Percentiles rank a stretch among this genome's conserved stretches.
These are phyloP conservation scores for Sciurus carolinensis DNA, from an alignment of 2,797 vertebrate genomes.

Conservation along the genomic window DNA sequence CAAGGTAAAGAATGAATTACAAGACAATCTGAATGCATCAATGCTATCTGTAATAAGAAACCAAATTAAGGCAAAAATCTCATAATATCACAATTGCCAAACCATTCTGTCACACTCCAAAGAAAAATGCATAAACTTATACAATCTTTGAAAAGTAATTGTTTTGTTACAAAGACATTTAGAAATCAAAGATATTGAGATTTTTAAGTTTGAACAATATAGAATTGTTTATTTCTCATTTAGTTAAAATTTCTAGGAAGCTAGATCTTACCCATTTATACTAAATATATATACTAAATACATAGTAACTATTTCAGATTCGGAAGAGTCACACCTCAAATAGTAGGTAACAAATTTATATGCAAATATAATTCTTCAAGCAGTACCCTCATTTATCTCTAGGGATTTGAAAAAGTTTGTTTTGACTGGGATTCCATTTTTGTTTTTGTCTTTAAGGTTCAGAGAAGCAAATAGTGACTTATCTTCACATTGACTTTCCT, in stretches of 20 bases:
- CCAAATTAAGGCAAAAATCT: neutral
- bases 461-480: neutral
- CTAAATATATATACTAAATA: neutral
- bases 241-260: neutral
- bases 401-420: neutral
- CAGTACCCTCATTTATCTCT: neutral
- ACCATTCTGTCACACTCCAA: neutral
- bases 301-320: neutral
- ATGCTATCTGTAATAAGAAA: neutral
- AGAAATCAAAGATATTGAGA: neutral
- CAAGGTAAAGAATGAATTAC: neutral
- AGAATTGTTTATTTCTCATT: neutral
- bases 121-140: neutral
- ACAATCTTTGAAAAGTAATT: neutral
- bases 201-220: neutral
- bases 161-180: neutral
- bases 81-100: neutral
- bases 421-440: neutral
- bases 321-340: neutral
- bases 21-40: neutral
- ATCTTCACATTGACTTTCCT: neutral
- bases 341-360: neutral
- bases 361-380: constrained; percentile 1
- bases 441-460: neutral
- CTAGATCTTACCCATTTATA: neutral